A percentile compares a stretch with the other conserved stretches of the same genome.
Conservation (phyloP, 2,888 invertebrate species). For the Dolichomitus sp. region DNA sequence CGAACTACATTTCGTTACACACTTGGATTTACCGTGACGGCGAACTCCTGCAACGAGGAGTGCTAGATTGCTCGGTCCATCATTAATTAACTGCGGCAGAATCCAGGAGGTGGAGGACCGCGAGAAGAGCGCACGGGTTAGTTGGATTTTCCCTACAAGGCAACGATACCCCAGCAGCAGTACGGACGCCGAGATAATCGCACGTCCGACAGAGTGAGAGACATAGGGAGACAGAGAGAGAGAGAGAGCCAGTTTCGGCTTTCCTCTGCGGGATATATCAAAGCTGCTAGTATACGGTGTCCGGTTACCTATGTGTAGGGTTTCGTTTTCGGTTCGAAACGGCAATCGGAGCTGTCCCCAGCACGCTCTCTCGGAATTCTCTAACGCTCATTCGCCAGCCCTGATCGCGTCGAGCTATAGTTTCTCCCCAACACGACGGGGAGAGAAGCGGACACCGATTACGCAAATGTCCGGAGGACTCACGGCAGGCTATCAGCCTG, state of each 20-base stretch:
- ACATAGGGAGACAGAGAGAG: too few relatives aligned
- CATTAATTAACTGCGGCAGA: conserved; percentile 29
- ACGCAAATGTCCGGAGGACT: conserved; percentile 59
- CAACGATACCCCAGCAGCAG: conserved; percentile 24
- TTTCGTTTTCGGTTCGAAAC: conserved; percentile 63
- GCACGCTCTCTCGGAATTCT: conserved; percentile 25
- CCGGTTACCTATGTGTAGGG: conserved; percentile 60
- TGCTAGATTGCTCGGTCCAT: conserved; percentile 29
- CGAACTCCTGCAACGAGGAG: conserved; percentile 22
- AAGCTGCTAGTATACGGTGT: conserved; percentile 57
- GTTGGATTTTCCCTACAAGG: conserved; percentile 36
- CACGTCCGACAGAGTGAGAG: conserved; percentile 12
- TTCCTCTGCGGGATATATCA: conserved; percentile 62
- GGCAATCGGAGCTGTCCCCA: conserved; percentile 49
- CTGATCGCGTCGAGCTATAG: conserved; percentile 29
- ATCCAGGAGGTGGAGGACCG: background rate
- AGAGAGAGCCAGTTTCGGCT: conserved; percentile 43
- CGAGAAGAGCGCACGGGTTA: conserved; percentile 20
- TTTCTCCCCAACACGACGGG: conserved; percentile 10
- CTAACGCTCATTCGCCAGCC: conserved; percentile 16
- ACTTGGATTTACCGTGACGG: conserved; percentile 6
- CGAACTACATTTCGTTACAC: background rate
- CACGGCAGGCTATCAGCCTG: conserved; percentile 29
- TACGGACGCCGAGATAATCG: conserved; percentile 32
- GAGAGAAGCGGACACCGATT: conserved; percentile 59